These are phyloP conservation scores for Bilobella aurantiaca DNA, from an alignment of 1,140 invertebrate genomes.

Conservation along the genomic window DNA sequence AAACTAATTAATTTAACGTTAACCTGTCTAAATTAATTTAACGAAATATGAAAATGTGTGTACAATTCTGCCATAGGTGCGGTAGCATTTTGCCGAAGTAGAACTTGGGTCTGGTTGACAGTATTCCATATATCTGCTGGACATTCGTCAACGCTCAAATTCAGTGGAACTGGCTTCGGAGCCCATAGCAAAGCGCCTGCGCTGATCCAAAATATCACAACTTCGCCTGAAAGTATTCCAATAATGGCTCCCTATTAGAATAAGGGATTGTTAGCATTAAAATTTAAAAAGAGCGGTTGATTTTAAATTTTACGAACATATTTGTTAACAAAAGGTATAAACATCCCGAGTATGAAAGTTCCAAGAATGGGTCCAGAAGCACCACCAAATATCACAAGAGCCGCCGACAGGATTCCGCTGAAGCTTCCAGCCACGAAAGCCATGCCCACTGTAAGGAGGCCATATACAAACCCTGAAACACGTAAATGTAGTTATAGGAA, in stretches of 20 bases:
- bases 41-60: neutral
- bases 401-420: slow-evolving; percentile 23
- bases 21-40: too few relatives aligned
- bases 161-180: slow-evolving; percentile 18
- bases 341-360: slow-evolving; percentile 29
- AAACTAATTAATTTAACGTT: too few relatives aligned
- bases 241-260: slow-evolving; percentile 26
- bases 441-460: slow-evolving; percentile 20
- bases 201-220: slow-evolving; percentile 28
- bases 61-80: neutral
- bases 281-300: neutral
- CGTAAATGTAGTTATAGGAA: neutral
- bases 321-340: slow-evolving; percentile 32
- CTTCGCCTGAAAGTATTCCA: slow-evolving; percentile 28
- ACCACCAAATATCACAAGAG: slow-evolving; percentile 29
- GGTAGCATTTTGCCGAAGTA: neutral
- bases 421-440: slow-evolving; percentile 26
- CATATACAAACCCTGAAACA: slow-evolving; percentile 23
- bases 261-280: neutral
- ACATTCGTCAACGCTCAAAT: slow-evolving; percentile 26
- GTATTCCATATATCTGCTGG: slow-evolving; percentile 13
- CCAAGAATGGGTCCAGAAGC: slow-evolving; percentile 33
- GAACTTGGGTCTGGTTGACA: slow-evolving; percentile 15
- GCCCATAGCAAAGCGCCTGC: slow-evolving; percentile 20
- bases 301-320: slow-evolving; percentile 19